phyloP scores from a whole-genome alignment of 2,113 vertebrate species.

The Monarcha castaneiventris region DNA sequence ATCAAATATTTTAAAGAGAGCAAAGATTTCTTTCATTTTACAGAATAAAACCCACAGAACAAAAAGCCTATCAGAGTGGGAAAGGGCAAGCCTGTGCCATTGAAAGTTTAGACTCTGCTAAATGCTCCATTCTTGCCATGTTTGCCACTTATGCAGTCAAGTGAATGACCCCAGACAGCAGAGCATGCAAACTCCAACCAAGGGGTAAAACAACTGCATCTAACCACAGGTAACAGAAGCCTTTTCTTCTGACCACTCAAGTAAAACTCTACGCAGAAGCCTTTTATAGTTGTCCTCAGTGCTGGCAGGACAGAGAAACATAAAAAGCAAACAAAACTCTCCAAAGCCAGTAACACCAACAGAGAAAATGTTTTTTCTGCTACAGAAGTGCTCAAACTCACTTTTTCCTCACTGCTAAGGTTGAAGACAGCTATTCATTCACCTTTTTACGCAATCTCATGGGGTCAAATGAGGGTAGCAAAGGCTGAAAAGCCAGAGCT shows the following conservation, averaged over 20 bases:
- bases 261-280: background rate
- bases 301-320: background rate
- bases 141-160: background rate
- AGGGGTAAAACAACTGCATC: background rate
- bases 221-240: background rate
- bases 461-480: background rate
- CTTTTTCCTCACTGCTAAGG: background rate
- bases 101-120: background rate
- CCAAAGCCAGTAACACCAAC: background rate
- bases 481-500: constrained; percentile 1
- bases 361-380: background rate
- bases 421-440: background rate
- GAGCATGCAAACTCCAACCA: background rate
- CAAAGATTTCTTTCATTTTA: background rate
- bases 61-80: background rate
- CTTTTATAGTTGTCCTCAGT: background rate
- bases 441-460: background rate
- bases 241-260: background rate
- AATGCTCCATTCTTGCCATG: background rate
- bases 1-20: background rate
- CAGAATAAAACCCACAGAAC: background rate
- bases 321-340: background rate
- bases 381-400: background rate
- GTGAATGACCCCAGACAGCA: background rate
- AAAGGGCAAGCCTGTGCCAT: background rate